Evolutionary conservation across 2,797 vertebrate genomes (phyloP), one percentile per base, ranked within the genome.

Genomic region (Fratercula arctica): DNA sequence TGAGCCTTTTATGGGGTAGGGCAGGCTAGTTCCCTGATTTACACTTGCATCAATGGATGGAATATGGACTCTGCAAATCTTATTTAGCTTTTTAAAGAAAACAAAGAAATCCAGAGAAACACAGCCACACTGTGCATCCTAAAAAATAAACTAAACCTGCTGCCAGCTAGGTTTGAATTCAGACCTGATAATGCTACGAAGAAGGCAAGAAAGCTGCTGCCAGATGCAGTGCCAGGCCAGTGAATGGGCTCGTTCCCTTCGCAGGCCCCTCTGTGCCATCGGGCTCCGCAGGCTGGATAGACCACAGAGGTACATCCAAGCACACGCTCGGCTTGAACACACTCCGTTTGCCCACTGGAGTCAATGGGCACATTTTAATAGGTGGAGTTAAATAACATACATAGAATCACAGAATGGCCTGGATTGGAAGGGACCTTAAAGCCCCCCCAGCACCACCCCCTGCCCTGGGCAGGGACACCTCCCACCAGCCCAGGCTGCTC

Each of bases 1-100:
- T 66, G 86, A 79, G 48, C 50, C 67, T 89, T 93, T 91, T 70
- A 91, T 41, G 37, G 76, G n/a, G 60, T n/a, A 74, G 59, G 48
- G 45, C 76, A 91, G 68, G 79, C 87, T 41, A 20, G 37, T 64
- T 43, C 68, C 43, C 80, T 70, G 50, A 94, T 93, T 96, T 83
- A 85, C 80, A 24, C 70, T 64, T 67, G 33, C 66, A 76, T 83
- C 64, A 54, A 51, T 23, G 64, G 39, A 80, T 25, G 41, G 28
- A 82, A 79, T 14, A 37, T 1, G n/a, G 48, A 35, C 57, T 81
- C 78, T 13, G 56, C 78, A 67, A 53, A 33, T 37, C 39, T 69
- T 9, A 11, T 3, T 39, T 23, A 67, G 43, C 50, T 93, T 75
- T 61, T 24, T 33, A 66, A 56, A 68, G 83, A 26, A 64, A 90